Evolutionary conservation across 2,888 invertebrate genomes (phyloP).

Genomic region (Nymphalis polychloros): DNA sequence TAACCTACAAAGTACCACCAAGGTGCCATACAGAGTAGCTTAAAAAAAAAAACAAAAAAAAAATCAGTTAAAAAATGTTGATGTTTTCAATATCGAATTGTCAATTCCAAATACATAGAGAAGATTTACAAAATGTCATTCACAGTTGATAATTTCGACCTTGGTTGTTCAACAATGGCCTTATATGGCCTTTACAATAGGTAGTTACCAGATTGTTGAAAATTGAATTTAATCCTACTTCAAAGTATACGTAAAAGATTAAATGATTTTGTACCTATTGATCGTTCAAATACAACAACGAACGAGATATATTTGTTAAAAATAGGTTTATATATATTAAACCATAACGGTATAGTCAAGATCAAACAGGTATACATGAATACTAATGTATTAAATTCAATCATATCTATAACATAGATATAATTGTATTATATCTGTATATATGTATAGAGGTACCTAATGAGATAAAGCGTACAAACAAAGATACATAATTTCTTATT

Average conservation of each 20-base stretch:
- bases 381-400: too few species aligned
- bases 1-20: constrained; percentile 22
- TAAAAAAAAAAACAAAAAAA: background rate
- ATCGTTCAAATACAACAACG: too few species aligned
- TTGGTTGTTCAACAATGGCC: constrained; percentile 18
- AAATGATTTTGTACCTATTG: too few species aligned
- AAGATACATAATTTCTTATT: background rate
- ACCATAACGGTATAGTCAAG: too few species aligned
- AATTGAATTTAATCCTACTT: constrained; percentile 32
- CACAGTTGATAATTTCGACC: constrained; percentile 14
- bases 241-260: background rate
- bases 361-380: too few species aligned
- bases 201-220: constrained; percentile 29
- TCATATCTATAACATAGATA: background rate
- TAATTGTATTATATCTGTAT: background rate
- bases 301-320: too few species aligned
- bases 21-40: background rate
- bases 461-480: constrained; percentile 1
- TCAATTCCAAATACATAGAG: background rate
- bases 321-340: too few species aligned
- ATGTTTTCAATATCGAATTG: background rate
- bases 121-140: background rate
- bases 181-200: constrained; percentile 23
- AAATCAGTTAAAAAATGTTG: too few species aligned
- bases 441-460: background rate